These are phyloP conservation scores for Gallinago stenura DNA, from an alignment of 2,797 vertebrate genomes.

Conservation along the genomic window DNA sequence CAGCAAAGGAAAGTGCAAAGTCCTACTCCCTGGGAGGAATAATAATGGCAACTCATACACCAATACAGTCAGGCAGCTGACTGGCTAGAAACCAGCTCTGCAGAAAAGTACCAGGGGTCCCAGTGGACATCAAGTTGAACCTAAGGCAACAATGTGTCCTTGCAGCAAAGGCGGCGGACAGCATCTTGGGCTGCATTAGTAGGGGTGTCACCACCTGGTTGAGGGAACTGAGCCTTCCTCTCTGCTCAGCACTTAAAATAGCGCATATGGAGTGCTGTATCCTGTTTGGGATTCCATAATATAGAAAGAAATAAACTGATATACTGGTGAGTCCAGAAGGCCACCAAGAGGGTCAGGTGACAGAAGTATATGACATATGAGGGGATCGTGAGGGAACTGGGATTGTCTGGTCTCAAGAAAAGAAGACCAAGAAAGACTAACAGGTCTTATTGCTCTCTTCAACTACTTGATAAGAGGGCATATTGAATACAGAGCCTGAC, in stretches of 20 bases:
- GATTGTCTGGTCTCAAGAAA: background rate
- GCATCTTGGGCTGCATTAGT: background rate
- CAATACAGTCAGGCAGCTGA: background rate
- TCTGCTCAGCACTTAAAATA: background rate
- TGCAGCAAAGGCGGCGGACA: background rate
- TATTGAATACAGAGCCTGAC: background rate
- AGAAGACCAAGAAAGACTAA: background rate
- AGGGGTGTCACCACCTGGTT: background rate
- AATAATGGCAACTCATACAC: background rate
- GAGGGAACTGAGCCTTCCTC: background rate
- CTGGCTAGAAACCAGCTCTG: background rate
- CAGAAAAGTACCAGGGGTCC: background rate
- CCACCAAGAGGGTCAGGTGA: background rate
- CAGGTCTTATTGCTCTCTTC: background rate
- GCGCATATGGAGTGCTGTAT: background rate
- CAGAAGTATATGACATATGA: background rate
- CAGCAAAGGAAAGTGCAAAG: background rate
- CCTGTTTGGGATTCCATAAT: background rate
- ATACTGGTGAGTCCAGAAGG: background rate
- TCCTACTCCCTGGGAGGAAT: background rate
- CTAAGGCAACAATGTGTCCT: fast-evolving
- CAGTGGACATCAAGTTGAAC: background rate
- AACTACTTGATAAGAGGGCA: background rate
- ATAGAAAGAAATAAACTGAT: background rate
- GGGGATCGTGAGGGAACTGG: background rate